Base-by-base conservation (phyloP, 2,888 invertebrate species). In the Cryptus armator region DNA sequence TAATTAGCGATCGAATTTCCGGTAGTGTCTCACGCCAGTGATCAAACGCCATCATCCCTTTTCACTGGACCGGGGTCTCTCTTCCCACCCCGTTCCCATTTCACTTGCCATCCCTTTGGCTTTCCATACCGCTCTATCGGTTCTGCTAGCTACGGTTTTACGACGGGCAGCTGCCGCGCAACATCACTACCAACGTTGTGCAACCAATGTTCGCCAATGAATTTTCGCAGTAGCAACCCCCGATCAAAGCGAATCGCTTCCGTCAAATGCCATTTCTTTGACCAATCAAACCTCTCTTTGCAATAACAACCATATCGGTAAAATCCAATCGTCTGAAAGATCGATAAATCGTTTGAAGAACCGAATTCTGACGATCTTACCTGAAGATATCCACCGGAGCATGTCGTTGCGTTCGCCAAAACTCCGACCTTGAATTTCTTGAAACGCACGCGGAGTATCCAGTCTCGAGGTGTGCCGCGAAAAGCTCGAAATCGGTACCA, bases 381-480 rank as follows among this genome's bases (percentile, higher is more conserved):
- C 97, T 98, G 98, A 95, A 98, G 95, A 92, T 96, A 98, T 89
- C 98, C 98, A 85, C 97, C 97, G 89, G 97, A 96, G 92, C 98
- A 98, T 74, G 97, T 96, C 46, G 98, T 98, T 12, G 97, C 97
- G 94, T 98, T 98, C 89, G 97, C 95, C 90, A 98, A 94, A 12
- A 96, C 96, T 19, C 98, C 98, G 81, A 98, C 97, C 95, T 98
- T 98, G 94, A 98, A 98, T 94, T 98, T 98, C 95, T 98, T 98
- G 95, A 98, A 98, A 87, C 98, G 96, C 89, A 98, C 96, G 89
- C 98, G 95, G 66, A 98, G 95, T 87, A 98, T 98, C 97, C 98
- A 98, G 94, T 98, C 98, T 88, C 98, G 96, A 1, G 98, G 97
- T 29, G 97, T 97, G 3, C 98, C 98, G 86, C 98, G 96, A 90